phyloP scores from a whole-genome alignment of 2,888 invertebrate genomes.

The Frankliniella intonsa region DNA sequence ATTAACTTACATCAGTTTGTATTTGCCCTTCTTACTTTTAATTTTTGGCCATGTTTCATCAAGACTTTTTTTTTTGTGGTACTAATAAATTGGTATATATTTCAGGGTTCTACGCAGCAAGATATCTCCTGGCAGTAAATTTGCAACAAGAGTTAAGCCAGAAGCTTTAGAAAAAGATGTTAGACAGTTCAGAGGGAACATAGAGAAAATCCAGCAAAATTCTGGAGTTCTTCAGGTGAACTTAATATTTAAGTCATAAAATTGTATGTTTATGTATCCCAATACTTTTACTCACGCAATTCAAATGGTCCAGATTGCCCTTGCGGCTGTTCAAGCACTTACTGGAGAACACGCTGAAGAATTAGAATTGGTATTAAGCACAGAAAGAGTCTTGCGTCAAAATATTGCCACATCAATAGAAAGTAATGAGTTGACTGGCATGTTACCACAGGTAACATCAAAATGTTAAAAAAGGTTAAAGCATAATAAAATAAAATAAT shows the following conservation, averaged over 20 bases:
- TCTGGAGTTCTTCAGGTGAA: background rate
- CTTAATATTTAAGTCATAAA: background rate
- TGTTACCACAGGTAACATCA: background rate
- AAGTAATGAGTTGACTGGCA: background rate
- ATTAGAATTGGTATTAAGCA: background rate
- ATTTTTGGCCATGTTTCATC: background rate
- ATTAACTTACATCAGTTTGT: background rate
- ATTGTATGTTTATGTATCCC: background rate
- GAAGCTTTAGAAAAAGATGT: constrained; percentile 20
- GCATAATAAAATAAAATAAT: background rate
- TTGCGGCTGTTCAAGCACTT: background rate
- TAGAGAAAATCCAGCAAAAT: background rate
- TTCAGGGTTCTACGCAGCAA: background rate
- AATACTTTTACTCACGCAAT: background rate
- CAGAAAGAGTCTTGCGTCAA: background rate
- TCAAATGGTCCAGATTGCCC: background rate
- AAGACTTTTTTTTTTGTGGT: background rate
- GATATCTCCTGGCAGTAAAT: background rate
- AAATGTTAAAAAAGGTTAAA: background rate
- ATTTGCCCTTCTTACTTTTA: background rate
- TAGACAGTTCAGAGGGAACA: background rate
- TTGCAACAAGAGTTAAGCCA: background rate
- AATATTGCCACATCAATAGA: background rate
- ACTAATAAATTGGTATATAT: background rate
- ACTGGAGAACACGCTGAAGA: constrained; percentile 10